These are phyloP conservation scores for Progne subis DNA, from an alignment of 2,113 vertebrate genomes.

Conservation along the genomic window DNA sequence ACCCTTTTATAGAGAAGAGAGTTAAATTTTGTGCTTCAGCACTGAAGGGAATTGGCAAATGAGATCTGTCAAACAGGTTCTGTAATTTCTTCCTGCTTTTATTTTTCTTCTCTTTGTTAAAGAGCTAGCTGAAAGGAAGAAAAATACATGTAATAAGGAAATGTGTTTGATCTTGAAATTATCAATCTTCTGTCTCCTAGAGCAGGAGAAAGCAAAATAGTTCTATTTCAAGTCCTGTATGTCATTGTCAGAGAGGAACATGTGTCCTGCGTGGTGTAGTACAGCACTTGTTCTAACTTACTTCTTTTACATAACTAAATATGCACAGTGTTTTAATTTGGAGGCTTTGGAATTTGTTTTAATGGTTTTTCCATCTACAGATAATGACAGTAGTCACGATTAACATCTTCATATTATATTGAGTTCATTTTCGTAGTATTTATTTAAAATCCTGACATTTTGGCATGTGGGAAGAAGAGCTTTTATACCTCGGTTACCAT, in stretches of 20 bases:
- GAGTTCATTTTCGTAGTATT: neutral
- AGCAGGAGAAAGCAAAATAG: neutral
- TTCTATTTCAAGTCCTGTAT: neutral
- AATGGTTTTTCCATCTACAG: neutral
- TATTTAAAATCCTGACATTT: conserved; percentile 11
- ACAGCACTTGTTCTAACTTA: neutral
- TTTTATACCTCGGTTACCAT: neutral
- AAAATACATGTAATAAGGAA: neutral
- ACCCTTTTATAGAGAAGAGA: neutral
- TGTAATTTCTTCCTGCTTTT: conserved; percentile 25
- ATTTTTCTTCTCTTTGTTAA: neutral
- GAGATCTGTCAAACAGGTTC: neutral
- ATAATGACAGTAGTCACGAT: neutral
- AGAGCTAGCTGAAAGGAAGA: neutral
- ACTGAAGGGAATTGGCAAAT: neutral
- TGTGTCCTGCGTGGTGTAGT: neutral
- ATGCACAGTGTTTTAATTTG: neutral
- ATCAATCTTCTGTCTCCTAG: neutral
- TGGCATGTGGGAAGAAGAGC: neutral
- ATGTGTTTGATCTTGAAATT: neutral
- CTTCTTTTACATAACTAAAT: neutral
- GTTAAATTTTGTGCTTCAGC: neutral
- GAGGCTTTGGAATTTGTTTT: neutral
- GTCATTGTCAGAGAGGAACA: neutral
- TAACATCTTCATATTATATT: neutral